Evolutionary conservation across 2,888 invertebrate species (phyloP), one percentile per base, ranked within the genome.

Genomic region (Pollenia angustigena): DNA sequence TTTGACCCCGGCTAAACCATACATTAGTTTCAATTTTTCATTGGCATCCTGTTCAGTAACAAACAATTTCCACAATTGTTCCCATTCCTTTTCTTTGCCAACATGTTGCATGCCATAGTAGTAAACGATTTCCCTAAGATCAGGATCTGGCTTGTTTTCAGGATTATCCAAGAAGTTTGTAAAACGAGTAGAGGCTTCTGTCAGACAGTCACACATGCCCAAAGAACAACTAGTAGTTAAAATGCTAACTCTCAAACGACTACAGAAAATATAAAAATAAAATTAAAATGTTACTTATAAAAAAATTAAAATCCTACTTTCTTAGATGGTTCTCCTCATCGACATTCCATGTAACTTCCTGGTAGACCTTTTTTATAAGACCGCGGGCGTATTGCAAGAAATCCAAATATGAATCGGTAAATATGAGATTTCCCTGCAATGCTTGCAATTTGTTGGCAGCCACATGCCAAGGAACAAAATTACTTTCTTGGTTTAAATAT

Each of bases 401-500:
- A 90, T 91, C 89, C 1, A 94, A 92, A 89, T 95, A 94, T 0
- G 94, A 93, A 71, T 93, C 89, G 0, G 96, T 95, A 56, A 94
- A 94, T 4, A 94, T 92, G 2, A 97, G 92, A 48, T 95, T 94
- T 40, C 92, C 93, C 18, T 94, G 94, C 2, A 97, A 92, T 1
- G 90, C 87, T 0, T 88, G 88, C 69, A 96, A 93, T 75, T 95
- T 94, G 0, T 93, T 90, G 0, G 94, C 91, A 0, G 96, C 96
- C 0, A 96, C 95, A 58, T 93, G 93, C 98, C 98, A 98, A 0
- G 98, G 97, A 0, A 97, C 95, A 90, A 95, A 96, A 72, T 95
- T 95, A 2, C 90, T 90, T 92, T 98, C 98, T 1, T 93, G 93
- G 0, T 92, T 91, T 58, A 98, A 93, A 91, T 97, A 97, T 8